Evolutionary conservation across 2,888 invertebrate species (phyloP), one percentile per base, ranked within the genome.

Genomic region (Lepas anatifera): DNA sequence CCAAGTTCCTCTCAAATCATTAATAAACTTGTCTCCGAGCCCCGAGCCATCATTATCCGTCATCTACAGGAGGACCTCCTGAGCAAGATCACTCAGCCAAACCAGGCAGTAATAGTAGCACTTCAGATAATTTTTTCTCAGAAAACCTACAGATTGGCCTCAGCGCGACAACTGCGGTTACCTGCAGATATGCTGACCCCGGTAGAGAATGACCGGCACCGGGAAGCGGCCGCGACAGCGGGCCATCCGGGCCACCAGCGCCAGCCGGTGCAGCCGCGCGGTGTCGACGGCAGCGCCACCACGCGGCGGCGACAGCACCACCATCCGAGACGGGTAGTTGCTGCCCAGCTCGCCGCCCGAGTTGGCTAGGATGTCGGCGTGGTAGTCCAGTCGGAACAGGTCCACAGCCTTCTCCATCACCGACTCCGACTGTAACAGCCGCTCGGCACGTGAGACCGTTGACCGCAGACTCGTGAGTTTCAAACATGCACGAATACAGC

Each of bases 221-320:
- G 87, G 87, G 80, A 90, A 90, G 76, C 90, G 82, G 69, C 87
- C 86, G 68, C 90, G 83, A 78, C 89, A 89, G 75, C 90, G 81
- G 2, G 89, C 90, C 77, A 86, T 85, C 76, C 87, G 84, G 35
- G 89, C 87, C 78, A 84, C 86, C 46, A 82, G 83, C 70, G 89
- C 86, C 71, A 86, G 79, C 72, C 88, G 87, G 73, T 85, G 83
- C 63, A 89, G 78, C 76, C 84, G 84, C 69, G 80, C 80, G 32
- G 82, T 77, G 77, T 87, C 87, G 70, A 39, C 13, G 37, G 2
- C 75, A 43, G 73, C 73, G 50, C 74, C 75, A 16, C 73, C 68
- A 48, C 75, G 75, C 11, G 82, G 80, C 10, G 82, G 80, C 77
- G 87, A 86, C 72, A 87, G 82, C 74, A 89, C 83, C 68, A 88